phyloP scores from a whole-genome alignment of 2,113 vertebrate genomes.

The Rhynchomys soricoides region DNA sequence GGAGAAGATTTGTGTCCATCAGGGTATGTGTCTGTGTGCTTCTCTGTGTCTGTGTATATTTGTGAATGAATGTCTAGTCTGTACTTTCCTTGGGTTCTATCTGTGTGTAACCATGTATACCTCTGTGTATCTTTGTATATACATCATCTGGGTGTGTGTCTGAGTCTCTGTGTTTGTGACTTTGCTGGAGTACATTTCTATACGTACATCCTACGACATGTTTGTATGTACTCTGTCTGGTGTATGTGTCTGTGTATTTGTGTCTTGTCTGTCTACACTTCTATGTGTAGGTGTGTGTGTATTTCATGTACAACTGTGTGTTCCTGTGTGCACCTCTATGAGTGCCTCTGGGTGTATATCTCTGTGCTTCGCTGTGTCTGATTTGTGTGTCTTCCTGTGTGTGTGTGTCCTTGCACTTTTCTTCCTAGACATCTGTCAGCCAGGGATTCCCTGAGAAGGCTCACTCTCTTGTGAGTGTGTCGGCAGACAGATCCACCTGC shows the following conservation, averaged over 20 bases:
- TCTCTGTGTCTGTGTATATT: not conserved
- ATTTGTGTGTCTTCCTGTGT: not conserved
- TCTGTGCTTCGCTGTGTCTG: not conserved
- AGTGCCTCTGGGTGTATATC: not conserved
- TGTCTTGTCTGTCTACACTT: not conserved
- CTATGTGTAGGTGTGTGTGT: not conserved
- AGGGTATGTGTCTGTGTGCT: not conserved
- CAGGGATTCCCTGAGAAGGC: not conserved
- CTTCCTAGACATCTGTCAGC: not conserved
- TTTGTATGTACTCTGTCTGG: not conserved
- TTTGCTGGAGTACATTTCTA: not conserved
- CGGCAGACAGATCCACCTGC: slow-evolving; percentile 83
- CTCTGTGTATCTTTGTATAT: not conserved
- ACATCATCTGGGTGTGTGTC: not conserved
- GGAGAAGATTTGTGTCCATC: not conserved
- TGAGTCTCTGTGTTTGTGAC: not conserved
- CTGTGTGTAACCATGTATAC: not conserved
- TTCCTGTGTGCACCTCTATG: not conserved
- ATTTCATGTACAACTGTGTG: not conserved
- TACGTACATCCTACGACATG: not conserved
- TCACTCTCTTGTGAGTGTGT: not conserved
- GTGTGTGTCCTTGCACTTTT: not conserved
- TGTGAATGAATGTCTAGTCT: not conserved
- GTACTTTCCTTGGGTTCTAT: not conserved
- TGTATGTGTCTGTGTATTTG: not conserved